phyloP scores from a whole-genome alignment of 2,888 invertebrate genomes.

The Nomada hirtipes region DNA sequence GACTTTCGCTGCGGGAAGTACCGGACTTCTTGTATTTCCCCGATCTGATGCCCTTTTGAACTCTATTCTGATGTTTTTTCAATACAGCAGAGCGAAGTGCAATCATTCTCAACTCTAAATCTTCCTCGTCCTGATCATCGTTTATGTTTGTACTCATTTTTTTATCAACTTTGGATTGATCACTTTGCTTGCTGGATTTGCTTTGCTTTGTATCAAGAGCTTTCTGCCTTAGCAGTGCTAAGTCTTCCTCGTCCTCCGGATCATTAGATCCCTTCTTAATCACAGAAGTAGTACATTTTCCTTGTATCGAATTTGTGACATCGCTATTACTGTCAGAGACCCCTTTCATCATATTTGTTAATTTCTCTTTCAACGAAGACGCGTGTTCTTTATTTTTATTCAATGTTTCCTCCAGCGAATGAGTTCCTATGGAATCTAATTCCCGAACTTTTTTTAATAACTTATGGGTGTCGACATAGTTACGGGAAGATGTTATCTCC shows the following conservation, averaged over 20 bases:
- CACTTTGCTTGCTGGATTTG: constrained; percentile 57
- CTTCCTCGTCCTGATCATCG: constrained; percentile 87
- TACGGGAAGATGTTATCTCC: constrained; percentile 22
- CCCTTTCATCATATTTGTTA: constrained; percentile 77
- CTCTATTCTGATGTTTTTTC: constrained; percentile 87
- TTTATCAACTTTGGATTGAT: constrained; percentile 38
- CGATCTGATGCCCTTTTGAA: constrained; percentile 62
- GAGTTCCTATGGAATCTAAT: constrained; percentile 73
- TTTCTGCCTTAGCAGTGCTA: constrained; percentile 75
- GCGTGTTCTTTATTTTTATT: constrained; percentile 71
- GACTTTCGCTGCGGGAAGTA: constrained; percentile 73
- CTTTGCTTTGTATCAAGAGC: constrained; percentile 80
- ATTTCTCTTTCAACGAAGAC: constrained; percentile 80
- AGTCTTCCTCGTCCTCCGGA: constrained; percentile 78
- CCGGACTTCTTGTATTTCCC: constrained; percentile 43
- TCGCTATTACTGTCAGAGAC: constrained; percentile 40
- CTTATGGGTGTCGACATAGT: constrained; percentile 70
- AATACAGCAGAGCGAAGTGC: constrained; percentile 89
- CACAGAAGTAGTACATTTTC: constrained; percentile 17
- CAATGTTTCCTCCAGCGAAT: constrained; percentile 52
- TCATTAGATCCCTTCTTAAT: constrained; percentile 36
- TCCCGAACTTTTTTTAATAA: constrained; percentile 79
- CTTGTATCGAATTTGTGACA: constrained; percentile 36
- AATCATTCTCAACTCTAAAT: constrained; percentile 87
- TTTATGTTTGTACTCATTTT: constrained; percentile 43